These are phyloP conservation scores for Stegostoma tigrinum DNA, from an alignment of 2,113 vertebrate genomes.

Conservation along the genomic window DNA sequence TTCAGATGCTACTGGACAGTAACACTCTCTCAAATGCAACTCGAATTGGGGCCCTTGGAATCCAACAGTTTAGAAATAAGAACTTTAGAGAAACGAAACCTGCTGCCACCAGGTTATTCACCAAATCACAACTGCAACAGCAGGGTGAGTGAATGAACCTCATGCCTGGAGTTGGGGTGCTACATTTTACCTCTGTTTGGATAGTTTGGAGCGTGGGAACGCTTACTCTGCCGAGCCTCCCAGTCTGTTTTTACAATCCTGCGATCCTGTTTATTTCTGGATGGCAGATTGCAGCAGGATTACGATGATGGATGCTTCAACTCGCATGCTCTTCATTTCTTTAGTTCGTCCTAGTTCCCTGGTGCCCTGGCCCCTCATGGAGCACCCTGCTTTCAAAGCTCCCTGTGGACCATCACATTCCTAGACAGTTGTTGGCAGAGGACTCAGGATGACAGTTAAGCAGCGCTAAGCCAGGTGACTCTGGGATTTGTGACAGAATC, in stretches of 20 bases:
- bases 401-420: neutral
- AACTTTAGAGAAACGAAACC: neutral
- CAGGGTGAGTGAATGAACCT: neutral
- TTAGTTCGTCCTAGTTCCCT: neutral
- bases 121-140: neutral
- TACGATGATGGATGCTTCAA: neutral
- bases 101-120: neutral
- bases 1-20: neutral
- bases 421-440: neutral
- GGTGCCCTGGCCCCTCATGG: neutral
- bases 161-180: neutral
- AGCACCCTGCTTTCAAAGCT: neutral
- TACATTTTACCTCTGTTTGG: neutral
- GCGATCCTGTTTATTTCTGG: neutral
- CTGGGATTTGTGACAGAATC: neutral
- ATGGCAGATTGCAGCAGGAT: too few relatives aligned
- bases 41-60: neutral
- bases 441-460: neutral
- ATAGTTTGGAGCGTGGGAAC: neutral
- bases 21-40: neutral
- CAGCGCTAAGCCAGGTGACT: too few relatives aligned
- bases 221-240: neutral
- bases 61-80: neutral
- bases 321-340: neutral
- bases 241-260: neutral